A percentile compares a stretch with the other conserved stretches of the same genome.
Conservation (phyloP, 2,113 vertebrate genomes). For the Spheniscus mendiculus region DNA sequence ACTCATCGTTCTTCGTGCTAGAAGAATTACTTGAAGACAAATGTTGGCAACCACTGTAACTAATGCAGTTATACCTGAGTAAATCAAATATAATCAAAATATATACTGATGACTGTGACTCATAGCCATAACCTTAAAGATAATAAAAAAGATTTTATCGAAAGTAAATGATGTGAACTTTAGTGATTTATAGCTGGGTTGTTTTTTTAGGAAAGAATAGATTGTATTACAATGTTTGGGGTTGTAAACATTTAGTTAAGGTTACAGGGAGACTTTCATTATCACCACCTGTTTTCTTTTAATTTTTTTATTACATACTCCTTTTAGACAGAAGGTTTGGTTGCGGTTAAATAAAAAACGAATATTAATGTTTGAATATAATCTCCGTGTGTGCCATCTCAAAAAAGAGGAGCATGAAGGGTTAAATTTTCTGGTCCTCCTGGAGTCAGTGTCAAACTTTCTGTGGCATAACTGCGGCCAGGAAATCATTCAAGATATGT, state of each 20-base stretch:
- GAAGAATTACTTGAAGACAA: slow-evolving; percentile 73
- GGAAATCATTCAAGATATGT: neutral
- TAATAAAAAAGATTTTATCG: slow-evolving; percentile 61
- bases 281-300: neutral
- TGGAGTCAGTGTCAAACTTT: neutral
- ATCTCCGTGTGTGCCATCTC: neutral
- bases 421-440: neutral
- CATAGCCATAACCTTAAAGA: slow-evolving; percentile 53
- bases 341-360: neutral
- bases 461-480: neutral
- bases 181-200: slow-evolving; percentile 21
- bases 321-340: neutral
- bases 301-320: neutral
- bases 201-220: neutral
- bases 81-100: slow-evolving; percentile 78
- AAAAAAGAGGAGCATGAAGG: neutral
- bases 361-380: neutral
- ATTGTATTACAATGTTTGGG: neutral
- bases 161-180: slow-evolving; percentile 66
- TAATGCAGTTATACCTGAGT: slow-evolving; percentile 79
- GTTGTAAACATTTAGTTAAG: neutral
- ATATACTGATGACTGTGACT: slow-evolving; percentile 70
- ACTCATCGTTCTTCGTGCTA: slow-evolving; percentile 68
- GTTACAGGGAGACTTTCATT: neutral
- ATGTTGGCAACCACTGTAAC: slow-evolving; percentile 77